phyloP scores from a whole-genome alignment of 2,113 vertebrate species.

The Murina feae region DNA sequence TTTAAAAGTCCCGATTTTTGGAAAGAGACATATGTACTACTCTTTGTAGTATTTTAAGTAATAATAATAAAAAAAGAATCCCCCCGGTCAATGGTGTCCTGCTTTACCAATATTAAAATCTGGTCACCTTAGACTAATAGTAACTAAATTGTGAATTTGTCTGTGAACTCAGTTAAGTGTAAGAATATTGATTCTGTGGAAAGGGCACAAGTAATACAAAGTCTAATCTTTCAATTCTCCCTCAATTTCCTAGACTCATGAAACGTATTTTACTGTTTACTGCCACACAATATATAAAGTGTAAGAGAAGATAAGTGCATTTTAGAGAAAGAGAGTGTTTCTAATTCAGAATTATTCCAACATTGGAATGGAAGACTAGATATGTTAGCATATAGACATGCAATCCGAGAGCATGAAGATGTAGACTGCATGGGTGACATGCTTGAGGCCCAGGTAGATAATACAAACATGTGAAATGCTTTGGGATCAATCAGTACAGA shows the following conservation, averaged over 20 bases:
- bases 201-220: neutral
- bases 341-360: neutral
- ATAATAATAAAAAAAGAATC: too few species aligned
- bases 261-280: neutral
- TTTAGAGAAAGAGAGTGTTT: neutral
- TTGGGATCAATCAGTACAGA: neutral
- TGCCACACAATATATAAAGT: neutral
- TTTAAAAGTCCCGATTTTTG: too few species aligned
- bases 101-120: too few species aligned
- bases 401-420: neutral
- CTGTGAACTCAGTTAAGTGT: neutral
- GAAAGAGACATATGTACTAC: too few species aligned
- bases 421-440: neutral
- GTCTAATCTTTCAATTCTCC: neutral
- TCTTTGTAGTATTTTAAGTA: too few species aligned
- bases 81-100: too few species aligned
- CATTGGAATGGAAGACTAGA: neutral
- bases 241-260: neutral
- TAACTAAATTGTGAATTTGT: neutral
- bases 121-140: too few species aligned
- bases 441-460: neutral
- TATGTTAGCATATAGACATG: neutral
- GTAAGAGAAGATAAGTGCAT: neutral
- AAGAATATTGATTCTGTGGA: neutral
- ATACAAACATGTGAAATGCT: neutral